A percentile compares a stretch with the other conserved stretches of the same genome.
These are phyloP conservation scores for Philaethria dido DNA, from an alignment of 2,888 invertebrate genomes.

Conservation along the genomic window DNA sequence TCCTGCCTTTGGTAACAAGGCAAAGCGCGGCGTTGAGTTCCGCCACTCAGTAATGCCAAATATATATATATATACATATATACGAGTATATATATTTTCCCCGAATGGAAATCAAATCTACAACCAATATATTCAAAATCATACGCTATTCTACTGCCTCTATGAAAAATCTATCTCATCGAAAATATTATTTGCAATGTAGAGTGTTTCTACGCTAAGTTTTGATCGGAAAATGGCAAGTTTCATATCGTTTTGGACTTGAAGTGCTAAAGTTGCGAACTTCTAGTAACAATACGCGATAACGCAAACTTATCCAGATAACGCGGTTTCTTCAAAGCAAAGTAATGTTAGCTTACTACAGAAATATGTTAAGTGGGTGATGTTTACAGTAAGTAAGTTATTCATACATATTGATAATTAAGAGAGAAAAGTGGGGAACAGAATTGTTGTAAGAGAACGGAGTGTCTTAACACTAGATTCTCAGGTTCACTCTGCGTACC, in stretches of 20 bases:
- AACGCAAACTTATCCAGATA: slow-evolving; percentile 45
- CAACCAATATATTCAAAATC: no score
- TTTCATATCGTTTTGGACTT: slow-evolving; percentile 34
- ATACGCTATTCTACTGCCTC: no score
- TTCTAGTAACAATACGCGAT: slow-evolving; percentile 42
- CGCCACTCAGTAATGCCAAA: no score
- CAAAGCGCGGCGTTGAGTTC: no score
- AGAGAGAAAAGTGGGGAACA: no score
- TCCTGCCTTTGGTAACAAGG: no score
- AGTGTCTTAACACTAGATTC: no score
- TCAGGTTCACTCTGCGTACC: no score
- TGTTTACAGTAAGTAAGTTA: not conserved
- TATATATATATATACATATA: no score
- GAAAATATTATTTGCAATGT: slow-evolving; percentile 1
- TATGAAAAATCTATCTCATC: not conserved
- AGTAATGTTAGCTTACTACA: slow-evolving; percentile 28
- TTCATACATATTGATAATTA: not conserved
- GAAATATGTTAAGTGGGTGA: slow-evolving; percentile 8
- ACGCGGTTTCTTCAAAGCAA: slow-evolving; percentile 36
- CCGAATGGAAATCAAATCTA: no score
- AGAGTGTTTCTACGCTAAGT: slow-evolving; percentile 20
- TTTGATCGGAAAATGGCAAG: slow-evolving; percentile 32
- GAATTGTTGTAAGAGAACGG: no score
- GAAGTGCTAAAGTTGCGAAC: slow-evolving; percentile 37
- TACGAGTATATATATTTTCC: no score